Base-by-base conservation (phyloP, 2,113 vertebrate species). In the Pogonocichla stellata region DNA sequence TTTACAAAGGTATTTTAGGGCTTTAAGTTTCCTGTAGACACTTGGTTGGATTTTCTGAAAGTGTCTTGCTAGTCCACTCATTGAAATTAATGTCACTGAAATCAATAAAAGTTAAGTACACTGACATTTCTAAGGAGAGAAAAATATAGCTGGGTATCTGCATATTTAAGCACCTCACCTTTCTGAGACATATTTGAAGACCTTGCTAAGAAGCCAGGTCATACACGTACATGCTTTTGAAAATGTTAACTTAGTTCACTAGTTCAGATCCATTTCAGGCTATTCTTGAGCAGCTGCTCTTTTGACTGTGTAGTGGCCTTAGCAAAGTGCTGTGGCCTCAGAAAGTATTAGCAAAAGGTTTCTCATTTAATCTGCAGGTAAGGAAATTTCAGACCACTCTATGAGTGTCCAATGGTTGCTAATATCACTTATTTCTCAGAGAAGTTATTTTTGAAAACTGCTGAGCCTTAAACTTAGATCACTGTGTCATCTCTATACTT, bases 31-130 rank as follows among this genome's bases (percentile, higher is more conserved):
- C 23, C 19, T 54, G 47, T 83, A 70, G 34, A 19, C 48, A 9
- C 19, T 77, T 88, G 15, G 64, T 47, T 3, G 20, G 66, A 89
- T 87, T 95, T 93, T 94, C 51, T 67, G 48, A 62, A 69, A 78
- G 22, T 54, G 22, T 34, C 25, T 69, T 82, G 6, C 24, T 87
- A 54, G 62, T 75, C 20, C 22, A 43, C n/a, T 67, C 19, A 42
- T 26, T 82, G 61, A 86, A 86, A 88, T 86, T 79, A 91, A 53
- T 75, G 38, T 69, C 8, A 43, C 36, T 88, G 42, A 77, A 87
- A 91, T 82, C 70, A 88, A 82, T 92, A 78, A 38, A 93, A 82
- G 57, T 89, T 78, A 92, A 90, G 53, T 89, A 74, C 42, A 73
- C 9, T 89, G 80, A 84, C 47, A 91, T 87, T 91, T 96, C 56